Evolutionary conservation across 2,113 vertebrate species (phyloP).

Genomic region (Sylvilagus bachmani): DNA sequence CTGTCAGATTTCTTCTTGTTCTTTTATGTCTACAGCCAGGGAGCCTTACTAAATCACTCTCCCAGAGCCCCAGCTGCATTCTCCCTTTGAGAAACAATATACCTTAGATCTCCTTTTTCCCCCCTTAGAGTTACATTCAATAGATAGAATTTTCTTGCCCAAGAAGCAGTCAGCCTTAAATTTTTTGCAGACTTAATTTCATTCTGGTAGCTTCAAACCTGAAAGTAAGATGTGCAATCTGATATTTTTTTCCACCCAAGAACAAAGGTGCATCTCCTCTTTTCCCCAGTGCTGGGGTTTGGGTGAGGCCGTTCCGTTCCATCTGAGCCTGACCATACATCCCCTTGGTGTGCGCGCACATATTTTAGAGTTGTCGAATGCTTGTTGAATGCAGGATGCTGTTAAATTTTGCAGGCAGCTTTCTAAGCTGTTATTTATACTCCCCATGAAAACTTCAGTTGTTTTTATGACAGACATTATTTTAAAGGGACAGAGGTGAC

Average conservation of each 20-base stretch:
- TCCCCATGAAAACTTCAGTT: conserved; percentile 66
- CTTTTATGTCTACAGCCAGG: conserved; percentile 77
- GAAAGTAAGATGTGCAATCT: neutral
- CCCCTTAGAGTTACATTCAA: conserved; percentile 7
- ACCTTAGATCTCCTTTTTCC: neutral
- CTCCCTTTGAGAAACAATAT: conserved; percentile 71
- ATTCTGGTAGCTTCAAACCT: conserved; percentile 50
- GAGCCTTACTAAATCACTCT: conserved; percentile 72
- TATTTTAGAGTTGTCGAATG: conserved; percentile 44
- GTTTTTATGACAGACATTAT: conserved; percentile 68
- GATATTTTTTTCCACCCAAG: conserved; percentile 5
- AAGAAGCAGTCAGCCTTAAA: conserved; percentile 58
- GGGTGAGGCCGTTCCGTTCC: neutral
- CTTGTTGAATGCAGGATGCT: neutral
- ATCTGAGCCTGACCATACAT: neutral
- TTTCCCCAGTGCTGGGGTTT: conserved; percentile 6
- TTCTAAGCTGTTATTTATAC: conserved; percentile 67
- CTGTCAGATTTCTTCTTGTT: conserved; percentile 79
- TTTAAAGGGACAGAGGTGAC: conserved; percentile 54
- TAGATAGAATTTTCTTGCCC: conserved; percentile 73
- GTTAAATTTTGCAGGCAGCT: conserved; percentile 57
- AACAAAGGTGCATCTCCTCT: neutral
- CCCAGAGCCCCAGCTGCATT: conserved; percentile 55
- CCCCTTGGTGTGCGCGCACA: neutral
- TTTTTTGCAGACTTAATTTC: conserved; percentile 69